Evolutionary conservation across 2,888 invertebrate species (phyloP).

Genomic region (Troilus luridus): DNA sequence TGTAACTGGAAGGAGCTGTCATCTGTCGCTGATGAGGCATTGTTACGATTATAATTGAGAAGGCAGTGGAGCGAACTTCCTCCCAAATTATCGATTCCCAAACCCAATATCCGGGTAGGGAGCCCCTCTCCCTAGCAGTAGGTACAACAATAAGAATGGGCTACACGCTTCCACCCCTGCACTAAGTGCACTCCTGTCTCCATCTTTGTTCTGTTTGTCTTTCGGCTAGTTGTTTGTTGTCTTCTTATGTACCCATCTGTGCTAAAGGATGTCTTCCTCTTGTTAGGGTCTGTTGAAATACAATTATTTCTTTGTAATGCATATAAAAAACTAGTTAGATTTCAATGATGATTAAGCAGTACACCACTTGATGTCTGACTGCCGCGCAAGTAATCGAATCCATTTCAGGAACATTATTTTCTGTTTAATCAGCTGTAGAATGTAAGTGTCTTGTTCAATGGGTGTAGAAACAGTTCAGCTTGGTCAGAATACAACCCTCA

Average conservation of each 20-base stretch:
- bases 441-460: no score
- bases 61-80: slow-evolving; percentile 6
- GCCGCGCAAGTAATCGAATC: no score
- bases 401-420: no score
- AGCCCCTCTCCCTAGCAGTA: background rate
- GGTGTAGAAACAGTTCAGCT: no score
- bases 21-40: background rate
- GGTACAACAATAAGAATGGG: slow-evolving; percentile 2
- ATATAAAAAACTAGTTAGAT: no score
- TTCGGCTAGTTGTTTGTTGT: background rate
- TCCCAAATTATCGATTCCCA: background rate
- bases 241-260: background rate
- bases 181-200: background rate
- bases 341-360: no score
- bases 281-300: background rate
- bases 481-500: no score
- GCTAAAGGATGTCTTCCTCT: background rate
- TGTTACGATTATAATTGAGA: background rate
- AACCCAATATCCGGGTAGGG: background rate
- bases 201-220: background rate
- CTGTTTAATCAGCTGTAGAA: no score
- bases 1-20: background rate
- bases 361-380: no score
- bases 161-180: background rate
- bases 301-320: background rate